Conservation (phyloP, 2,797 vertebrate species). For the Enteromius thamalakanensis region DNA sequence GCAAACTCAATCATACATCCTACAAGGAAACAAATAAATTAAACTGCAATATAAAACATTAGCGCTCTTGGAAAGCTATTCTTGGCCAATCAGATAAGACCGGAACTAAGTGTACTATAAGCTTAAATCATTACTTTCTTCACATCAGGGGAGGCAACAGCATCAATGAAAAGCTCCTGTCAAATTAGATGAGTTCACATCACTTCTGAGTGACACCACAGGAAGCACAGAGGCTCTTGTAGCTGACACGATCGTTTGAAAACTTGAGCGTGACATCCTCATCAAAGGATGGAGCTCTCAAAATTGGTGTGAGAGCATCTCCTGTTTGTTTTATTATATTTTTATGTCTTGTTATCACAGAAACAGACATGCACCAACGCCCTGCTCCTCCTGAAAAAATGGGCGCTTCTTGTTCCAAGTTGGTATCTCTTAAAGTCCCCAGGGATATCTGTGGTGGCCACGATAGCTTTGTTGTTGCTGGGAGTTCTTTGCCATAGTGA, state of each 20-base stretch:
- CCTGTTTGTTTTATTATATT: constrained; percentile 47
- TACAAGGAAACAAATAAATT: background rate
- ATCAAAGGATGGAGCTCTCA: constrained; percentile 68
- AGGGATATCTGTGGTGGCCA: constrained; percentile 68
- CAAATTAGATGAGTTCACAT: constrained; percentile 66
- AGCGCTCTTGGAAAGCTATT: background rate
- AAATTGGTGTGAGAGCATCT: constrained; percentile 41
- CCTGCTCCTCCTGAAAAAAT: constrained; percentile 62
- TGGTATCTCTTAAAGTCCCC: constrained; percentile 66
- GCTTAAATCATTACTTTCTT: constrained; percentile 69
- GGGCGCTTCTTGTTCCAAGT: constrained; percentile 58
- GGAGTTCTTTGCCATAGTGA: constrained; percentile 69
- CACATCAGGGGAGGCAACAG: constrained; percentile 51
- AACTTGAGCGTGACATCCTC: constrained; percentile 70
- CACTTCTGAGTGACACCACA: constrained; percentile 65
- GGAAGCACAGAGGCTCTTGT: constrained; percentile 64
- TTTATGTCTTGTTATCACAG: constrained; percentile 51
- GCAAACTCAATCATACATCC: background rate
- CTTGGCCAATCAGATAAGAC: background rate
- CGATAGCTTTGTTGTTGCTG: constrained; percentile 70
- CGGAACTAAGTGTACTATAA: constrained; percentile 10
- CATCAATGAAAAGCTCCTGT: constrained; percentile 62
- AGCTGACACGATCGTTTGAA: constrained; percentile 73
- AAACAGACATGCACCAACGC: constrained; percentile 55
- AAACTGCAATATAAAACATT: background rate